Evolutionary conservation across 2,113 vertebrate genomes (phyloP).

Genomic region (Lophura nycthemera): DNA sequence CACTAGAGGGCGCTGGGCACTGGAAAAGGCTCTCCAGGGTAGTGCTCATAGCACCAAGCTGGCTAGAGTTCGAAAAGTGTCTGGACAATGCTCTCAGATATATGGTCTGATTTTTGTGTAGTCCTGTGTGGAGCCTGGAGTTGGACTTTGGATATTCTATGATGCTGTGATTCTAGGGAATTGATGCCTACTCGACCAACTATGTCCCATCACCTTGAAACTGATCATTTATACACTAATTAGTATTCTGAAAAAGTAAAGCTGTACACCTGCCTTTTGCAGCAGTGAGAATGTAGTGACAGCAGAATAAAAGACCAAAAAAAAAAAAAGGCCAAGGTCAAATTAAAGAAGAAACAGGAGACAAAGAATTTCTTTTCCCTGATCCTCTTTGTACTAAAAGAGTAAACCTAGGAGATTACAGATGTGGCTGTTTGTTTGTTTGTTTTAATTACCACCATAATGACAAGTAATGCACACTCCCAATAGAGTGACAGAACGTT

Average conservation of each 20-base stretch:
- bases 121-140: no score
- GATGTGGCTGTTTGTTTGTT: accelerated
- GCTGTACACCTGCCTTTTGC: not conserved
- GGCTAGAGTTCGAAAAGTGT: no score
- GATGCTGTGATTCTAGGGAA: not conserved
- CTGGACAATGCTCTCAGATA: no score
- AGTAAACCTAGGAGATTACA: not conserved
- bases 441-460: not conserved
- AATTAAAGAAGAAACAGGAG: not conserved
- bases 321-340: not conserved
- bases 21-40: no score
- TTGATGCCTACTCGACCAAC: not conserved
- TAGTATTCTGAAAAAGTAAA: not conserved
- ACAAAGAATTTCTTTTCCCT: not conserved
- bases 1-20: no score
- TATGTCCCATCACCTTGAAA: not conserved
- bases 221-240: not conserved
- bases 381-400: not conserved
- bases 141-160: no score
- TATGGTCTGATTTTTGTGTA: no score
- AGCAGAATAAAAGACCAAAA: not conserved
- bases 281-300: not conserved
- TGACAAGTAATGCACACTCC: not conserved
- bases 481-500: not conserved
- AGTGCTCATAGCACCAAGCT: no score